Percentiles rank a stretch among this genome's conserved stretches.
Conservation (phyloP, 1,140 invertebrate species). For the Bombus turneri region DNA sequence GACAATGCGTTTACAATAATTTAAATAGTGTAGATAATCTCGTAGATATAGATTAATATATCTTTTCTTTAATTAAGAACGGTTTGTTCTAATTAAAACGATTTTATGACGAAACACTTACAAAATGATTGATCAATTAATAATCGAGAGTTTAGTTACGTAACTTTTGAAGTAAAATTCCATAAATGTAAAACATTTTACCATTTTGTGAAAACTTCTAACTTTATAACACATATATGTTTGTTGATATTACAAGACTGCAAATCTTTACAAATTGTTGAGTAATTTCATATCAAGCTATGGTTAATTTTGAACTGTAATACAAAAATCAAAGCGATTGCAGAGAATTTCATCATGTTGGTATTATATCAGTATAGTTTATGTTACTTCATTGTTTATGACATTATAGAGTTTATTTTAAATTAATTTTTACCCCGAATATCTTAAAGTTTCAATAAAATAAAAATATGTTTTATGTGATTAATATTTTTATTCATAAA, state of each 20-base stretch:
- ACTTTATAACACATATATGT: too few species aligned
- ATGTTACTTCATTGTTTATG: too few species aligned
- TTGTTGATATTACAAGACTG: too few species aligned
- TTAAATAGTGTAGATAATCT: background rate
- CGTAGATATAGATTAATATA: background rate
- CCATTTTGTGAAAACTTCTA: background rate
- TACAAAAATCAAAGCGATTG: background rate
- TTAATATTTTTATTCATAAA: too few species aligned
- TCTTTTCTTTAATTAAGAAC: background rate
- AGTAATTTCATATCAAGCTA: background rate
- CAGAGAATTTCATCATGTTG: slow-evolving; percentile 5
- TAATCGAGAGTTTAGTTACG: background rate
- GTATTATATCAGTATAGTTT: background rate
- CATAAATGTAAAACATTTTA: background rate
- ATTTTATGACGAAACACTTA: background rate
- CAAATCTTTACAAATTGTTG: background rate
- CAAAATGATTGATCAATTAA: background rate
- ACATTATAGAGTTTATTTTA: too few species aligned
- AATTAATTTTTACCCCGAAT: too few species aligned
- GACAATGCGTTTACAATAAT: background rate
- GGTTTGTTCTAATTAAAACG: background rate
- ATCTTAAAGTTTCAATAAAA: too few species aligned
- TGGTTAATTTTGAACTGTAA: background rate
- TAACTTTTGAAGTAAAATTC: slow-evolving; percentile 4
- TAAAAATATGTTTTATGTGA: too few species aligned